Evolutionary conservation across 2,113 vertebrate genomes (phyloP).

Genomic region (Ophthalmotilapia sp.): DNA sequence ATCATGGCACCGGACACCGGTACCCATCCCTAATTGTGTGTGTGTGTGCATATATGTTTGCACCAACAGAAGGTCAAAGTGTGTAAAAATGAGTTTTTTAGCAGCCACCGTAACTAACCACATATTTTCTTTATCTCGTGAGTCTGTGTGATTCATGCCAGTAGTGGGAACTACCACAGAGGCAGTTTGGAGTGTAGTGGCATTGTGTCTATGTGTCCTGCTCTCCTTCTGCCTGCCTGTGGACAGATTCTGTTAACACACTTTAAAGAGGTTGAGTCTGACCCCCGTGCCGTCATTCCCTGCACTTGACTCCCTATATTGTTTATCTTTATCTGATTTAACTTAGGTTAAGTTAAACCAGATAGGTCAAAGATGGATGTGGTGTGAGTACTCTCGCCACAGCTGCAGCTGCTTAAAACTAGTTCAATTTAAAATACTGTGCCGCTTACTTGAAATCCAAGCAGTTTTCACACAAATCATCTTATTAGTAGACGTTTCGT

Average conservation of each 20-base stretch:
- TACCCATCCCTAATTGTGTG: not conserved
- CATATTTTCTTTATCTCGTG: not conserved
- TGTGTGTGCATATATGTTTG: not conserved
- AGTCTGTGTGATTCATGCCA: not conserved
- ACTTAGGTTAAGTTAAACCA: not conserved
- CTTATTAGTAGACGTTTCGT: not conserved
- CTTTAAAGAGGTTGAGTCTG: not conserved
- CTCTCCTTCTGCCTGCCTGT: not conserved
- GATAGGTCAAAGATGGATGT: not conserved
- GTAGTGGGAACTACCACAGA: not conserved
- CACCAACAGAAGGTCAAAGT: not conserved
- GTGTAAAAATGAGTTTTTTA: not conserved
- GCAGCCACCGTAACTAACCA: not conserved
- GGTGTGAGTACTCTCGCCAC: not conserved
- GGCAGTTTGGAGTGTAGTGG: not conserved
- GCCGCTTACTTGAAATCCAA: not conserved
- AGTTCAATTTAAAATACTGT: not conserved
- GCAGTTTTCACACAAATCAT: not conserved
- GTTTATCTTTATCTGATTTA: not conserved
- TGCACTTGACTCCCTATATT: not conserved
- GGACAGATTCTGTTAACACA: not conserved
- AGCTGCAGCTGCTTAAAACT: not conserved
- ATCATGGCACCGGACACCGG: too few species aligned
- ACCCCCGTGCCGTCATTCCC: rapidly evolving
- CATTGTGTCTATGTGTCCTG: not conserved